Base-by-base conservation (phyloP, 1,140 invertebrate species). In the Meloidogyne chitwoodi region DNA sequence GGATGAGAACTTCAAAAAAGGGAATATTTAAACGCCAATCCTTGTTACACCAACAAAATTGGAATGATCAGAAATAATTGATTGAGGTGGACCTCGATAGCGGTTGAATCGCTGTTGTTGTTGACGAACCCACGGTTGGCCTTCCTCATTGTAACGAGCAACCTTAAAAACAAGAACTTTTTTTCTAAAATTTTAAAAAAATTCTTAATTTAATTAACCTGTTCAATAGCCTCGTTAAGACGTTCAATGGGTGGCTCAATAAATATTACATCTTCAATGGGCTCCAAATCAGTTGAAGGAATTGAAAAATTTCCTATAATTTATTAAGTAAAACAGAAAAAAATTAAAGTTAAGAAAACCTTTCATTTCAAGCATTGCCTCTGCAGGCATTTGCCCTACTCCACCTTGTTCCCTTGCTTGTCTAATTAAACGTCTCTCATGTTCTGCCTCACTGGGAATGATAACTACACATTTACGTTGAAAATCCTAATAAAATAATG, bases 341-440 rank as follows among this genome's bases (percentile, higher is more conserved):
- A 34, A 8, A 8, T 62, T 11, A 56, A 78, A 68, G 29, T n/a
- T n/a, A 41, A 8, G 66, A 31, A 12, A 41, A 85, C 83, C 83
- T 69, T 85, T 85, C 64, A 85, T 74, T 66, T 85, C 85, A 6
- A 85, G 78, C 80, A 85, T 84, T 24, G 84, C 84, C 64, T 83
- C 81, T 22, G 77, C 82, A 4, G 81, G 82, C 29, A 84, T 77
- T 63, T 81, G 80, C 8, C 72, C 68, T 24, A 67, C 64, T 19
- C 74, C 71, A 2, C 81, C 75, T 38, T 80, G 80, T 29, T 61
- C 31, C 1, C 83, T 65, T n/a, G 74, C 66, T 56, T 84, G 79
- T 41, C 74, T 56, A 27, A 81, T 64, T 48, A 83, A 79, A 41
- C 81, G 67, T 12, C 76, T 38, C 27, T 84, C 82, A 24, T 80